Evolutionary conservation across 1,140 invertebrate species (phyloP), one percentile per base, ranked within the genome.

Genomic region (Cyphomyrmex costatus): DNA sequence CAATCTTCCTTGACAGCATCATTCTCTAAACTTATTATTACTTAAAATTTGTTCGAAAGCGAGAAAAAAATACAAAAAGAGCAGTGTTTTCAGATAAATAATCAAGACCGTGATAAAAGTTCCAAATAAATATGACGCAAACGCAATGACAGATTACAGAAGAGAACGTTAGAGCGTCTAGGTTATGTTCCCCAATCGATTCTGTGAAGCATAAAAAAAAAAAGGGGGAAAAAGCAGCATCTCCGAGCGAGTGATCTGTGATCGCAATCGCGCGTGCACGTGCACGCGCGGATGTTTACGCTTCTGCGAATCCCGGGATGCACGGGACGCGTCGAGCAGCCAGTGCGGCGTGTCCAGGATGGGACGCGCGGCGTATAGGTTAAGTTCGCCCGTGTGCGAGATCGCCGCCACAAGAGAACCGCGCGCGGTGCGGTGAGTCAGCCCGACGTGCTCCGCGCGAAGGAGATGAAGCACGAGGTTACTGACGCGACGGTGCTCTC

Each of bases 351-450:
- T 14, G 65, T 63, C 42, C n/a, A n/a, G 42, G 36, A 68, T 33
- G 21, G 36, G 33, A 83, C 88, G 73, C 49, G 33, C 30, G 16
- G 21, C 24, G 65, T 88, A 82, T 24, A 89, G 90, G 89, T 90
- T 90, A 90, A 78, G 80, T 90, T 46, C 46, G 70, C 63, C 42
- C 33, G 42, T 46, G 42, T 46, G 58, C 21, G 42, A 84, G 71
- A 58, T 89, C 84, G 61, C 49, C 77, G 85, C 76, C 30, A 76
- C 58, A 70, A 21, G 24, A 14, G 27, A 83, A n/a, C 49, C 61
- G 68, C n/a, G 56, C 77, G 68, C 49, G 58, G 68, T 14, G 56
- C 77, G 68, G 85, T 86, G 61, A 82, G 70, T 86, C 86, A 82
- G 79, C 56, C 24, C 61, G 77, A 70, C 46, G 27, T 68, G 66